Evolutionary conservation across 2,888 invertebrate species (phyloP).

Genomic region (Agapostemon virescens): DNA sequence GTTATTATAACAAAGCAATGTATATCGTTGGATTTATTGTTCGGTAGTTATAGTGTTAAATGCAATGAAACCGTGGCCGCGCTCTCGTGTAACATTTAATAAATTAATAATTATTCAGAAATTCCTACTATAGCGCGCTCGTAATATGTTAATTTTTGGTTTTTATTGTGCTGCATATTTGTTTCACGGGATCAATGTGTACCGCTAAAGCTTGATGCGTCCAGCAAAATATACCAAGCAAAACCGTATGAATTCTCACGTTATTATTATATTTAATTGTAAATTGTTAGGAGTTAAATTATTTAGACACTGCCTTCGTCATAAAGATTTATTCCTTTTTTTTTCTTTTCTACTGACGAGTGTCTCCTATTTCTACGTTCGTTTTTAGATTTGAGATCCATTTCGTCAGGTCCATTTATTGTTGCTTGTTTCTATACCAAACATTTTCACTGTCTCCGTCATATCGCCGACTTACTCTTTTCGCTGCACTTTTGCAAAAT

Average conservation of each 20-base stretch:
- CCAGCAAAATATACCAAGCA: neutral
- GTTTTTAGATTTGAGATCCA: neutral
- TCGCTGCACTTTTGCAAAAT: constrained; percentile 15
- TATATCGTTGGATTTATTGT: too few species aligned
- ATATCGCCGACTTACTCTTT: neutral
- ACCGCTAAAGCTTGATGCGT: too few species aligned
- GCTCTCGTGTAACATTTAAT: neutral
- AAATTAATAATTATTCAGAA: neutral
- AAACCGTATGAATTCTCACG: neutral
- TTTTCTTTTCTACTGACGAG: too few species aligned
- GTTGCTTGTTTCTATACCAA: neutral
- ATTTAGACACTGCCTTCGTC: too few species aligned
- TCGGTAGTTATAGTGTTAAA: too few species aligned
- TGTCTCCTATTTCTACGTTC: neutral
- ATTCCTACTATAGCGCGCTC: neutral
- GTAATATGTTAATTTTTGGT: neutral
- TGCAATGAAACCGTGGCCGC: neutral
- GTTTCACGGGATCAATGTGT: too few species aligned
- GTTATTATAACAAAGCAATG: too few species aligned
- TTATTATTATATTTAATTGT: neutral
- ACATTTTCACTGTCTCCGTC: neutral
- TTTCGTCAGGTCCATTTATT: neutral
- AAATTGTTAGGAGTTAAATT: too few species aligned
- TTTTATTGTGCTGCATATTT: neutral
- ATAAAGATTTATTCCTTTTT: neutral